Percentiles rank a stretch among this genome's conserved stretches.
These are phyloP conservation scores for Peromyscus leucopus DNA, from an alignment of 2,113 vertebrate genomes.

Conservation along the genomic window DNA sequence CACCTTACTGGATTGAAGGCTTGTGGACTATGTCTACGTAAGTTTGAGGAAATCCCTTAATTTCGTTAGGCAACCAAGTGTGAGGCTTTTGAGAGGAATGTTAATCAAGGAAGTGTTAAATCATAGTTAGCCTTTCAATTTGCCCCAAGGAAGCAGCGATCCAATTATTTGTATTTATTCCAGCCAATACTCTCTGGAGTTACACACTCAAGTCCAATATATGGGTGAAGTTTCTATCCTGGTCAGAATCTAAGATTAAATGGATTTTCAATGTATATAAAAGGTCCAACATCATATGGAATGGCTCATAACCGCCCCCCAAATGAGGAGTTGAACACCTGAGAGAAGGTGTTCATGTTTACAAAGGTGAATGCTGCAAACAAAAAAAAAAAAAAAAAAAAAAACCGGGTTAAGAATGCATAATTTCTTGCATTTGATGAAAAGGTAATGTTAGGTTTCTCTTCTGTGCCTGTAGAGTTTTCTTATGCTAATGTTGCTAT, in stretches of 20 bases:
- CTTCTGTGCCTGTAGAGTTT: conserved; percentile 15
- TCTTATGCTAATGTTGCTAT: background rate
- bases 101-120: conserved; percentile 21
- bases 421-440: conserved; percentile 39
- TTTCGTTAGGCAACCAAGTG: background rate
- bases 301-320: background rate
- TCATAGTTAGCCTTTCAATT: conserved; percentile 2
- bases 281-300: conserved; percentile 16
- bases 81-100: background rate
- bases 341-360: background rate
- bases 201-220: conserved; percentile 4
- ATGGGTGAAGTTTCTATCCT: conserved; percentile 43
- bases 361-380: conserved; percentile 3
- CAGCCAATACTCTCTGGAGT: background rate
- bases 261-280: background rate
- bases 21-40: background rate
- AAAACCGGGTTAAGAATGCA: background rate
- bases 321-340: background rate
- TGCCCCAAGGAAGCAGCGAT: conserved; percentile 50
- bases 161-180: background rate
- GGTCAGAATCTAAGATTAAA: conserved; percentile 40
- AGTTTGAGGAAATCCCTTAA: conserved; percentile 50
- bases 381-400: too few relatives aligned
- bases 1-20: background rate
- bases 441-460: conserved; percentile 32